Conservation (phyloP, 2,888 invertebrate genomes). For the Blera fallax region DNA sequence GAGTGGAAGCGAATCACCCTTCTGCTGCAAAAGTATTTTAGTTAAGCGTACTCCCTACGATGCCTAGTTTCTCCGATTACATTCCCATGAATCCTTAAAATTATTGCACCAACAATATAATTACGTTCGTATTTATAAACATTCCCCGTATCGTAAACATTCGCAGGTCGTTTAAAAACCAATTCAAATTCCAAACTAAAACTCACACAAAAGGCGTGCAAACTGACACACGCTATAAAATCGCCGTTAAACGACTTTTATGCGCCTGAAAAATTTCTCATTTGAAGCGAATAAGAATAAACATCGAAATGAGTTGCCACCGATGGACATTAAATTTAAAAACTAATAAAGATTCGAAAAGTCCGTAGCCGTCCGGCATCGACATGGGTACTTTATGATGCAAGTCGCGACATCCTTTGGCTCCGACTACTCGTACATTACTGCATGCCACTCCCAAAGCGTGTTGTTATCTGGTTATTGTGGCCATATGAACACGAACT, state of each 20-base stretch:
- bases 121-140: background rate
- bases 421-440: constrained; percentile 26
- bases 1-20: too few relatives aligned
- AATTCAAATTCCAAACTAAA: constrained; percentile 28
- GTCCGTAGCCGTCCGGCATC: constrained; percentile 25
- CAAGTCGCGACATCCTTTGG: constrained; percentile 44
- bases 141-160: constrained; percentile 9
- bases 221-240: constrained; percentile 38
- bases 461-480: constrained; percentile 43
- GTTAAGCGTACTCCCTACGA: too few relatives aligned
- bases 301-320: constrained; percentile 42
- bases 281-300: constrained; percentile 50
- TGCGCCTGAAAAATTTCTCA: constrained; percentile 33
- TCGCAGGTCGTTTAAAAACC: constrained; percentile 42
- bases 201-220: constrained; percentile 26
- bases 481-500: constrained; percentile 38
- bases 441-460: constrained; percentile 30
- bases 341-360: constrained; percentile 61
- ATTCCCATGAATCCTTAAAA: background rate
- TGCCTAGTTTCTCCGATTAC: background rate
- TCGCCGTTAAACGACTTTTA: constrained; percentile 44
- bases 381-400: constrained; percentile 61
- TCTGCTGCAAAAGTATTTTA: too few relatives aligned
- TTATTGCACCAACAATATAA: background rate
- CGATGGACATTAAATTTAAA: constrained; percentile 61